Evolutionary conservation across 2,113 vertebrate species (phyloP).

Genomic region (Acrocephalus kingi): DNA sequence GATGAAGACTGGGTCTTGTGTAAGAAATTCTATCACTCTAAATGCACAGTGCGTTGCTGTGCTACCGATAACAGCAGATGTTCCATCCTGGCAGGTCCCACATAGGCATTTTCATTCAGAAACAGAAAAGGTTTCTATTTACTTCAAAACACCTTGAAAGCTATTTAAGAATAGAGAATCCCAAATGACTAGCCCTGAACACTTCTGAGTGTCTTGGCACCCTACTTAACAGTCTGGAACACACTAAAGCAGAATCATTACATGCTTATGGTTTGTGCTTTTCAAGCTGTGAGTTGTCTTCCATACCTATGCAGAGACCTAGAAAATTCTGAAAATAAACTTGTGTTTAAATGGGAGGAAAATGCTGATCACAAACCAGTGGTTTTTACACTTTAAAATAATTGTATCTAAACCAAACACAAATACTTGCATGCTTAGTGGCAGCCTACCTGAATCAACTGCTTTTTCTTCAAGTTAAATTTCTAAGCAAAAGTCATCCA

Average conservation of each 20-base stretch:
- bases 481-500: background rate
- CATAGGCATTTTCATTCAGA: background rate
- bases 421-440: background rate
- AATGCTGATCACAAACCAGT: background rate
- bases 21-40: background rate
- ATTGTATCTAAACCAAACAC: background rate
- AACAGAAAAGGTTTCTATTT: background rate
- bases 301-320: background rate
- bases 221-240: background rate
- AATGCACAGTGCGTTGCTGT: background rate
- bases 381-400: background rate
- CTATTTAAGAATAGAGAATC: background rate
- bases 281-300: background rate
- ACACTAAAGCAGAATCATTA: background rate
- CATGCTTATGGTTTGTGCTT: background rate
- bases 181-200: background rate
- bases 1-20: background rate
- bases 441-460: background rate
- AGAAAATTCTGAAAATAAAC: background rate
- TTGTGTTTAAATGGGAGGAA: background rate
- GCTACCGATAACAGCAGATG: background rate
- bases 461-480: background rate
- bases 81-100: background rate
- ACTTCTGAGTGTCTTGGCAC: background rate
- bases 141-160: background rate